phyloP scores from a whole-genome alignment of 2,888 invertebrate species.

The Drosophila emarginata region DNA sequence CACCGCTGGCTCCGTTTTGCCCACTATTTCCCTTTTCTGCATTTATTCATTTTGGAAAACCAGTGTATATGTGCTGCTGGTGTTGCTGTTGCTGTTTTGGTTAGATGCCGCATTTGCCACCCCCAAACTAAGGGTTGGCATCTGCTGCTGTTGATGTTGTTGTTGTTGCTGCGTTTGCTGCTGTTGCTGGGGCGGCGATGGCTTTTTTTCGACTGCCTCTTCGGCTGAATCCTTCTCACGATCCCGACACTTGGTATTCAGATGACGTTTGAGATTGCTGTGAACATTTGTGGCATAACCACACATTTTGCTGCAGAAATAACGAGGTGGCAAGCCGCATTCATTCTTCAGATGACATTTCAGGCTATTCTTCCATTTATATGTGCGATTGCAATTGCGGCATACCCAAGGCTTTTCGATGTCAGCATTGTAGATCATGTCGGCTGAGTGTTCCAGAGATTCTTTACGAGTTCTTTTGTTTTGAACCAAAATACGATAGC shows the following conservation, averaged over 20 bases:
- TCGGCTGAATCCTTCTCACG: slow-evolving; percentile 74
- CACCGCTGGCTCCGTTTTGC: background rate
- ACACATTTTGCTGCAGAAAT: slow-evolving; percentile 82
- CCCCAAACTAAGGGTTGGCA: background rate
- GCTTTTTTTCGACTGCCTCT: slow-evolving; percentile 33
- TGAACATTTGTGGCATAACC: slow-evolving; percentile 83
- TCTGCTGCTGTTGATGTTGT: slow-evolving; percentile 45
- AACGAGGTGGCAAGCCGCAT: slow-evolving; percentile 85
- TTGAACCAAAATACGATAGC: slow-evolving; percentile 81
- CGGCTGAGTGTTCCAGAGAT: slow-evolving; percentile 82
- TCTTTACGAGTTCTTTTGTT: slow-evolving; percentile 82
- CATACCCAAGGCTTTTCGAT: slow-evolving; percentile 84
- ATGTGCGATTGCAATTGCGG: slow-evolving; percentile 88
- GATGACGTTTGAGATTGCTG: slow-evolving; percentile 82
- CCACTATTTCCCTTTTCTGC: too few relatives aligned
- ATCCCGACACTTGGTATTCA: slow-evolving; percentile 82
- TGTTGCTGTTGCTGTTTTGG: slow-evolving; percentile 44
- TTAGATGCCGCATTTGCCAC: slow-evolving; percentile 6
- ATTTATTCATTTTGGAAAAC: slow-evolving; percentile 76
- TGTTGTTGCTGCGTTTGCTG: slow-evolving; percentile 56
- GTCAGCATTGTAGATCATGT: slow-evolving; percentile 82
- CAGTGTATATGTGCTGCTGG: slow-evolving; percentile 74
- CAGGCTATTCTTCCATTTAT: slow-evolving; percentile 89
- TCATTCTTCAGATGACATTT: slow-evolving; percentile 88
- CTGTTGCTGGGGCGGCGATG: slow-evolving; percentile 14